Evolutionary conservation across 1,140 invertebrate genomes (phyloP), one percentile per base, ranked within the genome.

Genomic region (Lepidurus arcticus): DNA sequence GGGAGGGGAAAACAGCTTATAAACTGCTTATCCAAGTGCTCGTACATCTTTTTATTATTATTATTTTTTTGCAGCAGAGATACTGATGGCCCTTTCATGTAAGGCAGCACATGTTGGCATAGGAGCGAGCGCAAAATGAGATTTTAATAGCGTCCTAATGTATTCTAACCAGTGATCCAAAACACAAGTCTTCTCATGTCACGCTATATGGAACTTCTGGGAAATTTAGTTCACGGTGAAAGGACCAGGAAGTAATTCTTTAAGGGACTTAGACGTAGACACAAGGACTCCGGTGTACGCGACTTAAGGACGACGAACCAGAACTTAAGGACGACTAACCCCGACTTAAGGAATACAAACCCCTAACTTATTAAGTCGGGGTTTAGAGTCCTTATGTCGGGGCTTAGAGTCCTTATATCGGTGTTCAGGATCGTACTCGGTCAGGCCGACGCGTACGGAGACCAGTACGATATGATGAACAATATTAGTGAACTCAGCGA

Each of bases 71-170:
- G 53, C 16, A 21, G 16, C 53, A 21, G 53, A 65, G 53, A 65
- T 65, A 21, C 53, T 65, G 53, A 65, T 65, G 53, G 53, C 4
- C 53, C 16, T 65, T 65, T 65, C 21, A 65, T 21, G 53, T 65
- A 13, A 9, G 53, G 21, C 53, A 65, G 53, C 53, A 65, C 53
- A 65, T 65, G 53, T 65, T 65, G 53, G 1, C 53, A 65, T 1
- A 65, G 53, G 4, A 65, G 16, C 16, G 21, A 65, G 53, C 16
- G 53, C 16, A 65, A 65, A 65, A 65, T 65, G 16, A 65, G 13
- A 65, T 65, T 65, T 65, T 65, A 65, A 65, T 65, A 21, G 53
- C 53, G 53, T 65, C 53, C 34, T 5, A 65, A 21, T 65, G 53
- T 65, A 65, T 65, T 65, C 13, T 65, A 65, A 4, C 53, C 53